These are phyloP conservation scores for Cairina moschata DNA, from an alignment of 2,113 vertebrate species.

Conservation along the genomic window DNA sequence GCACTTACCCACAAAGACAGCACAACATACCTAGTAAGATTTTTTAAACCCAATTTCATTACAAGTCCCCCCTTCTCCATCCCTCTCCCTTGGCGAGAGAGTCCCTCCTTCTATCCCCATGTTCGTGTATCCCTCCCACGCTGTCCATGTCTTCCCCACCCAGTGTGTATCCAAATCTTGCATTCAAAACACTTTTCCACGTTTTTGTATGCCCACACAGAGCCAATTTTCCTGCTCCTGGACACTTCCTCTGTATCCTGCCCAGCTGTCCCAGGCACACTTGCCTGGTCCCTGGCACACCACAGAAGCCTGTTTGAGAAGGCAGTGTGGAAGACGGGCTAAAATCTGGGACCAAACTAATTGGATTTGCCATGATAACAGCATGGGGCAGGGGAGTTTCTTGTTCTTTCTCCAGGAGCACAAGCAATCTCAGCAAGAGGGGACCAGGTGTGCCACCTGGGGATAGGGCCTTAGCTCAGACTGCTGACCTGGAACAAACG, in stretches of 20 bases:
- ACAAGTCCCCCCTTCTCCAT: not conserved
- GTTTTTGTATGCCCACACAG: not conserved
- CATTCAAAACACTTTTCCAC: not conserved
- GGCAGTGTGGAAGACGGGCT: not conserved
- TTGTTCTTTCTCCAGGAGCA: not conserved
- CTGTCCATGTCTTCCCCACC: not conserved
- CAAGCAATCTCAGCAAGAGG: not conserved
- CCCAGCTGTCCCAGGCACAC: not conserved
- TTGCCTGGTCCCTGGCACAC: accelerated
- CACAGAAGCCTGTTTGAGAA: not conserved
- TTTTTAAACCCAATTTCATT: not conserved
- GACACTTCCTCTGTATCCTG: not conserved
- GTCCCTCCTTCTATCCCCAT: not conserved
- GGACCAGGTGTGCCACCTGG: not conserved
- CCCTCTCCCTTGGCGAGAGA: not conserved
- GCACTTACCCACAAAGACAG: not conserved
- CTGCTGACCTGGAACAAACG: not conserved
- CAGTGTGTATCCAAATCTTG: not conserved
- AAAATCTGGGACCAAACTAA: not conserved
- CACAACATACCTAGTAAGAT: not conserved
- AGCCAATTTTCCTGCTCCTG: not conserved
- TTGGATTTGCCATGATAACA: not conserved
- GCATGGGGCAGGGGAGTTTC: not conserved
- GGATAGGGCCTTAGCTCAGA: not conserved
- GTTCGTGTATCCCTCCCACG: not conserved